These are phyloP conservation scores for Prosopocoilus inquinatus DNA, from an alignment of 2,888 invertebrate genomes.

Conservation along the genomic window DNA sequence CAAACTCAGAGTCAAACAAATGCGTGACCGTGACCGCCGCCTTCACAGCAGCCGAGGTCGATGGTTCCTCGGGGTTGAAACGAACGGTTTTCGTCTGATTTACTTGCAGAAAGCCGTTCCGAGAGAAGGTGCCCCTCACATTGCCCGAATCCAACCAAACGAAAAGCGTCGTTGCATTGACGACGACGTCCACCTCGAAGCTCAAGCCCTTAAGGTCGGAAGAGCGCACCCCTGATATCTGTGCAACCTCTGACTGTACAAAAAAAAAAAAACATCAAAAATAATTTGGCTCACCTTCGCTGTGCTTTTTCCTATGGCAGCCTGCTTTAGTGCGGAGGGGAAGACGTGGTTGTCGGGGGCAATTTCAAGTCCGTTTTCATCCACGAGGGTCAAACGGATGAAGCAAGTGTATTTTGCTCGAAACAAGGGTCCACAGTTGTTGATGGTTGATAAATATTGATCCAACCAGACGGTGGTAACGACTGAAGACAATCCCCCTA, in stretches of 20 bases:
- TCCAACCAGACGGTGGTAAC: constrained; percentile 36
- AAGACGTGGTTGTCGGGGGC: constrained; percentile 69
- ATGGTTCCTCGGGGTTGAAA: constrained; percentile 33
- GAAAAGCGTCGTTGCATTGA: constrained; percentile 62
- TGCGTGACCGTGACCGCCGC: constrained; percentile 27
- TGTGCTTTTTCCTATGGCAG: constrained; percentile 53
- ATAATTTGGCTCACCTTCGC: constrained; percentile 53
- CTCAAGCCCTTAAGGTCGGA: constrained; percentile 25
- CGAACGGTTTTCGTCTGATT: constrained; percentile 31
- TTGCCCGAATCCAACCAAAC: constrained; percentile 64
- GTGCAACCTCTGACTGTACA: too few species aligned
- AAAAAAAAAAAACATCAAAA: too few species aligned
- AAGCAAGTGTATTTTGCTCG: constrained; percentile 48
- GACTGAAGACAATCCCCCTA: constrained; percentile 36
- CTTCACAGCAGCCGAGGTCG: constrained; percentile 29
- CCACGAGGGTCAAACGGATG: constrained; percentile 52
- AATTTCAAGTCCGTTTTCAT: constrained; percentile 46
- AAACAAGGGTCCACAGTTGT: constrained; percentile 40
- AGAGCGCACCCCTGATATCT: constrained; percentile 23
- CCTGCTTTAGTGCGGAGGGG: constrained; percentile 58
- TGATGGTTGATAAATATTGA: constrained; percentile 36
- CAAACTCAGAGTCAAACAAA: constrained; percentile 9
- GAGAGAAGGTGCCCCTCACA: constrained; percentile 64
- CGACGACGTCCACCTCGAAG: constrained; percentile 46
- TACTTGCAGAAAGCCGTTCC: constrained; percentile 66